These are phyloP conservation scores for Drosophila ustulata DNA, from an alignment of 2,888 invertebrate species.

Conservation along the genomic window DNA sequence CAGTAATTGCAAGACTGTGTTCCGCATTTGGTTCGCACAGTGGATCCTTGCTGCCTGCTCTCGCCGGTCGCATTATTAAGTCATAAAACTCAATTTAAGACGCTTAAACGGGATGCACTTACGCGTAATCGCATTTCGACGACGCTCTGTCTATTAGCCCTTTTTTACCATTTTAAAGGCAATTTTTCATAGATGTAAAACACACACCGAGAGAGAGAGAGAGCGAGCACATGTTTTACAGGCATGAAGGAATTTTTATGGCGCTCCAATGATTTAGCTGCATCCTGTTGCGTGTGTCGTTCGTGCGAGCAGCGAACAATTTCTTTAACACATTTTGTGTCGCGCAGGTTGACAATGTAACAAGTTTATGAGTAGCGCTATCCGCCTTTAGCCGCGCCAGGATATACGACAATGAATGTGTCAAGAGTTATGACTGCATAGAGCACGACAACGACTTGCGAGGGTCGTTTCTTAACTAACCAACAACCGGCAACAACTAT, in stretches of 20 bases:
- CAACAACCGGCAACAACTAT: background rate
- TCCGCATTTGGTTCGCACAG: background rate
- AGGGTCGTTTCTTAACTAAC: slow-evolving; percentile 30
- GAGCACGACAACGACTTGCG: slow-evolving; percentile 15
- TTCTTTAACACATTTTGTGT: slow-evolving; percentile 35
- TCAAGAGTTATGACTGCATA: slow-evolving; percentile 36
- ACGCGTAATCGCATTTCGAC: slow-evolving; percentile 49
- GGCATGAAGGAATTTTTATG: slow-evolving; percentile 38
- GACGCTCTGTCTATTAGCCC: slow-evolving; percentile 52
- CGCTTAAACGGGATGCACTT: slow-evolving; percentile 66
- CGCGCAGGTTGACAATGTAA: slow-evolving; percentile 65
- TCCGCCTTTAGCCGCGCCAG: slow-evolving; percentile 9
- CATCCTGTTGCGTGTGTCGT: slow-evolving; percentile 67
- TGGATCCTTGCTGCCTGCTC: background rate
- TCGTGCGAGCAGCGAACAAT: slow-evolving; percentile 6
- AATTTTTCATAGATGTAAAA: slow-evolving; percentile 33
- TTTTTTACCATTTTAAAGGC: slow-evolving; percentile 34
- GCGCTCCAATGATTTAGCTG: slow-evolving; percentile 62
- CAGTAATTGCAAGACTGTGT: slow-evolving; percentile 38
- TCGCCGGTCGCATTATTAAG: slow-evolving; percentile 58
- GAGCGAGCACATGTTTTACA: slow-evolving; percentile 28
- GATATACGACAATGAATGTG: slow-evolving; percentile 34
- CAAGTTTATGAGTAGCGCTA: slow-evolving; percentile 63
- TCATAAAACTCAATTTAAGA: slow-evolving; percentile 73
- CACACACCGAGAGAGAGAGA: slow-evolving; percentile 2